These are phyloP conservation scores for Diplosoma virens DNA, from an alignment of 23 tunicate species.

Conservation along the genomic window DNA sequence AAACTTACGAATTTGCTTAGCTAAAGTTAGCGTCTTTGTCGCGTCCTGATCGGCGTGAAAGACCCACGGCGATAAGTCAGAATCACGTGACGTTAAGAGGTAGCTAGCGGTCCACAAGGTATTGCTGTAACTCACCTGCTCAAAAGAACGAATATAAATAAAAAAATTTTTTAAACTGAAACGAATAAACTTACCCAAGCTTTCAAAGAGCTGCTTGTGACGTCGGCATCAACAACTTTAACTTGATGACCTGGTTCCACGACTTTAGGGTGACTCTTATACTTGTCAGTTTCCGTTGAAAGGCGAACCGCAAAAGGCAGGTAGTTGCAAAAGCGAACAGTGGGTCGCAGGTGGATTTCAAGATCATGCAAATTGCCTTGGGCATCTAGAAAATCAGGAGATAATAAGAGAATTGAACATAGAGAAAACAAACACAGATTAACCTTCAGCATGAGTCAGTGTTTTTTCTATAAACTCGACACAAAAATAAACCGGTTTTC, in stretches of 20 bases:
- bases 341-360: constrained; percentile 47
- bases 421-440: neutral
- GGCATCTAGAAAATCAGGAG: neutral
- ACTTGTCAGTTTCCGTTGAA: neutral
- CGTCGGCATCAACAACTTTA: constrained; percentile 48
- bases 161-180: neutral
- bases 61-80: constrained; percentile 57
- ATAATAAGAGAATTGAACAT: neutral
- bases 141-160: neutral
- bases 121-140: constrained; percentile 17
- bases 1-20: constrained; percentile 57
- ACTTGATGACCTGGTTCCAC: constrained; percentile 47
- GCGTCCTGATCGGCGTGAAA: constrained; percentile 29
- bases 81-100: neutral
- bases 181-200: constrained; percentile 24
- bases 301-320: constrained; percentile 52
- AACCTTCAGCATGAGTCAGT: constrained; percentile 17
- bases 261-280: constrained; percentile 13
- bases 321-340: constrained; percentile 42
- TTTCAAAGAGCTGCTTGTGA: constrained; percentile 36
- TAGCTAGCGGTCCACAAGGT: constrained; percentile 31
- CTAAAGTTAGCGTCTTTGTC: constrained; percentile 23
- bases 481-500: constrained; percentile 9
- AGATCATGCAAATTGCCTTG: constrained; percentile 15
- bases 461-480: constrained; percentile 34